These are phyloP conservation scores for Mormyrus iriodes DNA, from an alignment of 2,113 vertebrate genomes.

Conservation along the genomic window DNA sequence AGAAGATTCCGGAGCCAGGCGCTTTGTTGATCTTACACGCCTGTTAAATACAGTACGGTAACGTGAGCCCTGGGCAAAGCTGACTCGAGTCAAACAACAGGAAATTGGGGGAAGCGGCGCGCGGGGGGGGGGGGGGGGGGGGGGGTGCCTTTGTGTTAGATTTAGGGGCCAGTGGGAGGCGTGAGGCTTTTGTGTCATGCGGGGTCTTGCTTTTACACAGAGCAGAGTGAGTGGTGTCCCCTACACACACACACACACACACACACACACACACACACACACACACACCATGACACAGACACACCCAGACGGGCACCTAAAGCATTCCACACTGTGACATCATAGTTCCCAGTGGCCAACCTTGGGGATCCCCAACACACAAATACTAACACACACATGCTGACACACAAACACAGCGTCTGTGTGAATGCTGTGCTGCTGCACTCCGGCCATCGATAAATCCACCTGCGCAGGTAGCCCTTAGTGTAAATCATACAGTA, in stretches of 20 bases:
- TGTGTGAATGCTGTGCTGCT: no score
- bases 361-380: background rate
- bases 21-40: conserved; percentile 13
- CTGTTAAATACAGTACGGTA: conserved; percentile 19
- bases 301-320: background rate
- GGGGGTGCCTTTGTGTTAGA: conserved; percentile 46
- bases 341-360: background rate
- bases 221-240: background rate
- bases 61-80: conserved; percentile 5
- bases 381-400: no score
- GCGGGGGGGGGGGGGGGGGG: no score
- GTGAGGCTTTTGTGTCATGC: conserved; percentile 23
- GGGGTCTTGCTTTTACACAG: no score
- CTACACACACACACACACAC: background rate
- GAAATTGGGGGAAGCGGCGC: background rate
- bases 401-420: no score
- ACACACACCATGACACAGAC: background rate
- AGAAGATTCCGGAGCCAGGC: background rate
- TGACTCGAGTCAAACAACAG: conserved; percentile 14
- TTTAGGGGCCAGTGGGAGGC: conserved; percentile 42
- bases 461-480: background rate
- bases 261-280: background rate
- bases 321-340: background rate
- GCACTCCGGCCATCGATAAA: background rate
- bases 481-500: background rate